phyloP scores from a whole-genome alignment of 2,113 vertebrate species.

The Oreochromis tanganicae region DNA sequence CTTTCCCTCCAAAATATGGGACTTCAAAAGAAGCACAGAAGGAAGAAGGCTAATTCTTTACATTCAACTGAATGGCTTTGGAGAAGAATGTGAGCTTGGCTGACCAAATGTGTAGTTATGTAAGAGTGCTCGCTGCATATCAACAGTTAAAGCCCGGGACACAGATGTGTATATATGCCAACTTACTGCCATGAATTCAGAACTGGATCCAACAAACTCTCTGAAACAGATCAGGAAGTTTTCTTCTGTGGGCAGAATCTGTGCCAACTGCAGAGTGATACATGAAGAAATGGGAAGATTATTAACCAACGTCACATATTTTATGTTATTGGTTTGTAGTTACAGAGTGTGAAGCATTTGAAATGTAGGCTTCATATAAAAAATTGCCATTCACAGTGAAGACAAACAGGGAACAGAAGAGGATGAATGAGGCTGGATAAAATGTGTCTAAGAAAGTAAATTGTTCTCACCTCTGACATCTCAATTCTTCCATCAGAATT shows the following conservation, averaged over 20 bases:
- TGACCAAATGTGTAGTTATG: not conserved
- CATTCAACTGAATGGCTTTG: not conserved
- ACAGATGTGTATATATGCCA: not conserved
- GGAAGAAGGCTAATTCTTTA: not conserved
- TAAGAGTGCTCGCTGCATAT: not conserved
- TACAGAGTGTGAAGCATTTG: not conserved
- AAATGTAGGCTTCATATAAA: not conserved
- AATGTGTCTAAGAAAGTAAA: not conserved
- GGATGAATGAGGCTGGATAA: not conserved
- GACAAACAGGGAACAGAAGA: not conserved
- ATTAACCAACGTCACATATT: not conserved
- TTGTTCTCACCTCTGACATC: constrained; percentile 84
- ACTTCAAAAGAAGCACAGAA: not conserved
- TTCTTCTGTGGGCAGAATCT: constrained; percentile 95
- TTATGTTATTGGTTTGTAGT: not conserved
- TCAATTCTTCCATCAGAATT: constrained; percentile 89
- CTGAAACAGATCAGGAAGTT: constrained; percentile 95
- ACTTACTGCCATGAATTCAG: constrained; percentile 92
- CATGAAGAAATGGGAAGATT: not conserved
- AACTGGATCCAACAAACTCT: constrained; percentile 89
- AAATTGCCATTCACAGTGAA: not conserved
- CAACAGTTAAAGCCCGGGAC: not conserved
- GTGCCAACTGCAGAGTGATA: constrained; percentile 78
- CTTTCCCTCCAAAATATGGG: not conserved
- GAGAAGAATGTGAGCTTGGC: not conserved